Base-by-base conservation (phyloP, 2,113 vertebrate genomes). In the Urocolius indicus region DNA sequence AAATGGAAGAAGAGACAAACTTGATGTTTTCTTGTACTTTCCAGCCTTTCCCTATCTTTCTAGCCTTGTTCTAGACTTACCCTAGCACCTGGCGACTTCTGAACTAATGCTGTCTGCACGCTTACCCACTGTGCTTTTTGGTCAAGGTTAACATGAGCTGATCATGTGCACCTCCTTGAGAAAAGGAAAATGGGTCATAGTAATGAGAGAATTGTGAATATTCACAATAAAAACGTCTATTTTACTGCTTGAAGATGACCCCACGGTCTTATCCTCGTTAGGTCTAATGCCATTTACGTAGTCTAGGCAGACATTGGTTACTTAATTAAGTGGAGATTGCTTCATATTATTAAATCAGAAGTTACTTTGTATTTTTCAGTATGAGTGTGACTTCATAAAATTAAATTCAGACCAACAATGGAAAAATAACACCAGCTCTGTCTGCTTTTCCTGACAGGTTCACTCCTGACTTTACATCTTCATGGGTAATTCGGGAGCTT, bases 391-490 rank as follows among this genome's bases (percentile, higher is more conserved):
- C 38, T 86, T 87, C 38, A 69, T 66, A 89, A 87, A 91, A 79
- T 41, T 24, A 77, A 77, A 57, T 82, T 83, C 20, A 72, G 5
- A 43, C 51, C n/a, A 36, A 3, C 4, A 38, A 1, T 34, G 30
- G 48, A 45, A 67, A 67, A 74, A 13, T 74, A 76, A 63, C 52
- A 38, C 21, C 52, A n/a, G 13, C 23, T 74, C 38, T 55, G 7
- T 32, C 49, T 77, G 26, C 46, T 85, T 89, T 69, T 59, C 11
- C 46, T 72, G 43, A 13, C 97, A 99, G 99, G 81, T 99, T 99
- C 95, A 99, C 99, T n/a, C 99, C 99, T 27, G 99, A 99, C 96
- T 99, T 99, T 74, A 99, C 99, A 2, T 99, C 99, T 13, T 99
- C 99, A 0, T 99, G 99, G 99, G 99, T 99, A 66, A 99, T 99